A percentile compares a stretch with the other conserved stretches of the same genome.
phyloP scores from a whole-genome alignment of 2,888 invertebrate species.

The Selenia dentaria region DNA sequence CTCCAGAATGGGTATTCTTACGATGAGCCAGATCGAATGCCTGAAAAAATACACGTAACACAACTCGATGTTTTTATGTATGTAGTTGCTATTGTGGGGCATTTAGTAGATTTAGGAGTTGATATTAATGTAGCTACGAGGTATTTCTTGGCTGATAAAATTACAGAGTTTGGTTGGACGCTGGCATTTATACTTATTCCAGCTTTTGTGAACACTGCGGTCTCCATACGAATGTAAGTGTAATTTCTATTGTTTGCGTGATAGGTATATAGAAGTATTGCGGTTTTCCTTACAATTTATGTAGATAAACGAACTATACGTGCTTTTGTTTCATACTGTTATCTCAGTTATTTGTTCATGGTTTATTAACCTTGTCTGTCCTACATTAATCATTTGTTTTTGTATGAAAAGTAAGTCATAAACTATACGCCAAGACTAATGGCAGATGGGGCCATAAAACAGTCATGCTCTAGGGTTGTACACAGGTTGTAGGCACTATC shows the following conservation, averaged over 20 bases:
- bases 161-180: constrained; percentile 88
- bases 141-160: constrained; percentile 83
- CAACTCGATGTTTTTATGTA: constrained; percentile 87
- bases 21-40: constrained; percentile 86
- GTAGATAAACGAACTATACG: background rate
- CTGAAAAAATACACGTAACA: constrained; percentile 83
- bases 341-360: background rate
- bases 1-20: constrained; percentile 64
- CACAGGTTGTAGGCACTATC: too few relatives aligned
- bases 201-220: constrained; percentile 89
- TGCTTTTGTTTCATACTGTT: background rate
- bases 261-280: background rate
- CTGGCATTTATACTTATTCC: constrained; percentile 89
- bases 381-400: background rate
- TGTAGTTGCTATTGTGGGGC: constrained; percentile 87
- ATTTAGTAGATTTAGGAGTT: constrained; percentile 87
- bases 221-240: constrained; percentile 90
- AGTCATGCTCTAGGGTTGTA: too few relatives aligned
- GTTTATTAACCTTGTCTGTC: background rate
- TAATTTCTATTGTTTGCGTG: constrained; percentile 20
- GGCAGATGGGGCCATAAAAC: too few relatives aligned
- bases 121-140: constrained; percentile 89
- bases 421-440: too few relatives aligned
- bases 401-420: too few relatives aligned
- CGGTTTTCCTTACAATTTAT: background rate